Evolutionary conservation across 1,140 invertebrate genomes (phyloP).

Genomic region (Ceratosolen fusciceps): DNA sequence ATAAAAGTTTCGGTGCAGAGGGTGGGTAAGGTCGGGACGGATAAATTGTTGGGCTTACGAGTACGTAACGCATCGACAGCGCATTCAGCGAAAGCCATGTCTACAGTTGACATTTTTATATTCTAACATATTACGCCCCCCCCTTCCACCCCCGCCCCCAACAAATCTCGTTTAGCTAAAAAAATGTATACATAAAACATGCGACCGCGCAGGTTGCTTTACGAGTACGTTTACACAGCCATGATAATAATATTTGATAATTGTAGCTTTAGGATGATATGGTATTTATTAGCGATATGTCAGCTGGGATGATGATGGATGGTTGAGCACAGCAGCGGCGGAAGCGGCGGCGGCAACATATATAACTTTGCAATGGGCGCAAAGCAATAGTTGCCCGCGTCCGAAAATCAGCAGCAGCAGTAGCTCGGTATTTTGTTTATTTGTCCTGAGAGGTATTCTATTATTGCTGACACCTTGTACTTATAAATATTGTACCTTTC

Average conservation of each 20-base stretch:
- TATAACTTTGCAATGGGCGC: slow-evolving; percentile 29
- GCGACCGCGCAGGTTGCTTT: slow-evolving; percentile 47
- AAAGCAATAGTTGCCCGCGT: slow-evolving; percentile 41
- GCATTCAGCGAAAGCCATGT: too few relatives aligned
- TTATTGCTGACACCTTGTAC: background rate
- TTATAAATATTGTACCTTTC: too few relatives aligned
- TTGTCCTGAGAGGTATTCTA: slow-evolving; percentile 31
- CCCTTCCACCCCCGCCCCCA: background rate
- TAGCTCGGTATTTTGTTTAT: too few relatives aligned
- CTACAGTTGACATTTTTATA: too few relatives aligned
- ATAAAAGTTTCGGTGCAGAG: too few relatives aligned
- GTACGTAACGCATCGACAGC: too few relatives aligned
- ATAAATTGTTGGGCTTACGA: too few relatives aligned
- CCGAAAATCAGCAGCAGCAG: too few relatives aligned
- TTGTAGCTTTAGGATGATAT: slow-evolving; percentile 27
- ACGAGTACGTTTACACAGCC: slow-evolving; percentile 66
- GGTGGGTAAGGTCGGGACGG: too few relatives aligned
- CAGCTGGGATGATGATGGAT: too few relatives aligned
- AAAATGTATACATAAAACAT: slow-evolving; percentile 30
- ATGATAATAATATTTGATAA: slow-evolving; percentile 55
- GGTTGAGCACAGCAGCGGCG: too few relatives aligned
- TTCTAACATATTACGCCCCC: background rate
- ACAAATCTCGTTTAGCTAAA: slow-evolving; percentile 6
- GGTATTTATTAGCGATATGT: slow-evolving; percentile 13
- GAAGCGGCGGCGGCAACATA: background rate